phyloP scores from a whole-genome alignment of 1,140 invertebrate species.

The Akabosia matsudoensis region DNA sequence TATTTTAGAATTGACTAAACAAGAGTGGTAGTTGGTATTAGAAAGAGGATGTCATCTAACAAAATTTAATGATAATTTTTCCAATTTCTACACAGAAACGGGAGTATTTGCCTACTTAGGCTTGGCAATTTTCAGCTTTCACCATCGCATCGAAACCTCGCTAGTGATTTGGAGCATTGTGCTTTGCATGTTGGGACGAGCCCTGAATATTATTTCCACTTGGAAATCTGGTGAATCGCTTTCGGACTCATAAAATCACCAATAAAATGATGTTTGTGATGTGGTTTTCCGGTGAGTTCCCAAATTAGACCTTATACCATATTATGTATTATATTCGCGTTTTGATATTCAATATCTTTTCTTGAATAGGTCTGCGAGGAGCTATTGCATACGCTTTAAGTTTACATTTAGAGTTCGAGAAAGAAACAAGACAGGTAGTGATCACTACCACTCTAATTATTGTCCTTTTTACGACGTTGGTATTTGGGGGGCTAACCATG shows the following conservation, averaged over 20 bases:
- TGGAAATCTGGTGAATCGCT: conserved; percentile 88
- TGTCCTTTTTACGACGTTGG: conserved; percentile 89
- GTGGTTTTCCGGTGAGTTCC: conserved; percentile 88
- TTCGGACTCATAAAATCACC: conserved; percentile 95
- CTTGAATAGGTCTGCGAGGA: conserved; percentile 63
- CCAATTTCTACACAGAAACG: conserved; percentile 68
- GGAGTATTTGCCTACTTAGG: conserved; percentile 99
- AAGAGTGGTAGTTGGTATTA: conserved; percentile 6
- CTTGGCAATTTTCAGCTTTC: conserved; percentile 94
- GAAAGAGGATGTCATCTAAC: no score
- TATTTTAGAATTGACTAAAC: conserved; percentile 8
- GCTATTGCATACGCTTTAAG: conserved; percentile 97
- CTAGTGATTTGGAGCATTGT: conserved; percentile 89
- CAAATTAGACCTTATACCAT: no score
- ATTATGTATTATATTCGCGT: neutral
- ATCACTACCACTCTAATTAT: conserved; percentile 97
- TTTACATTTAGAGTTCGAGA: conserved; percentile 89
- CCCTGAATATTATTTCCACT: conserved; percentile 96
- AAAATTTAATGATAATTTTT: no score
- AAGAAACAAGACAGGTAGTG: conserved; percentile 89
- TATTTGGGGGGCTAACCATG: conserved; percentile 96
- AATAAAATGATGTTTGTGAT: conserved; percentile 99
- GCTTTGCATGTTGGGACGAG: conserved; percentile 85
- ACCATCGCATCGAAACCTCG: conserved; percentile 68
- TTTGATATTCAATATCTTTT: neutral